Evolutionary conservation across 2,888 invertebrate species (phyloP), one percentile per base, ranked within the genome.

Genomic region (Polydrusus tereticollis): DNA sequence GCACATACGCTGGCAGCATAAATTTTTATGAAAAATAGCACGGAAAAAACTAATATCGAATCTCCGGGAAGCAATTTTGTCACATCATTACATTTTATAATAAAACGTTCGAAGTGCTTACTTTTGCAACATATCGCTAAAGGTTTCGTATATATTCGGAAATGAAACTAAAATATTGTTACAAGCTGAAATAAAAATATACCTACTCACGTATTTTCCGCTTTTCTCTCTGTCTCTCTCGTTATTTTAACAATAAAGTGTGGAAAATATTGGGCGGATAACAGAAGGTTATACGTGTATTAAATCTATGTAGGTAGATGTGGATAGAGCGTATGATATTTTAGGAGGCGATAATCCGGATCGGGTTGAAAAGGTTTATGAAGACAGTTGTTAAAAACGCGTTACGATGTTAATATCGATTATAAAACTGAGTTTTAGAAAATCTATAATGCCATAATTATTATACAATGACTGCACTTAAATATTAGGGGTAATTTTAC

Each of bases 61-160:
- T 63, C 70, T 64, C 57, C 29, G 36, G 52, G 64, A 36, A 70
- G 59, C 64, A 62, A 58, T 70, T 70, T 70, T 63, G 70, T 58
- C 70, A 65, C 70, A 65, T 65, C 70, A 64, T 70, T 70, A 69
- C 64, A 57, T 64, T 64, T 58, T 65, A 63, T 65, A 70, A 58
- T 70, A 70, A 65, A 70, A 70, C 58, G 64, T 50, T 64, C 45
- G 52, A 68, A 68, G 60, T 68, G 68, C 50, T 60, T 60, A 68
- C 52, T 60, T 60, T 20, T 59, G 50, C 38, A 60, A 60, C 60
- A 60, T 68, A 67, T 68, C 52, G 68, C 38, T 68, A 47, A 50
- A 58, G 29, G 29, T 38, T 60, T 38, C 52, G 36, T 68, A 58
- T 21, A 14, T 55, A 38, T 29, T 58, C 58, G 38, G 20, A 38